Percentiles rank a stretch among this genome's conserved stretches.
Conservation (phyloP, 2,888 invertebrate genomes). For the Stenchaetothrips biformis region DNA sequence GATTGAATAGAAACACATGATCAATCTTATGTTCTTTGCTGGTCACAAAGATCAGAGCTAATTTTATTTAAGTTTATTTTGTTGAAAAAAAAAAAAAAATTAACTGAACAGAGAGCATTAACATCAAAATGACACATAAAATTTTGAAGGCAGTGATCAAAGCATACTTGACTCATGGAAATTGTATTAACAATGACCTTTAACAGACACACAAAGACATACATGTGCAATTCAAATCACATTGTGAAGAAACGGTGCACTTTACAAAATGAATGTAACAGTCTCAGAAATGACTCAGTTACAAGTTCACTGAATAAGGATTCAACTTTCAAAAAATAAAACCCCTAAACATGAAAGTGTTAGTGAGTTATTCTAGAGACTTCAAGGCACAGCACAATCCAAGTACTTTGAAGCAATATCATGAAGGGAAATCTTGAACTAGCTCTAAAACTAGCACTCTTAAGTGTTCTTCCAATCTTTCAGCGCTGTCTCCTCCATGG, state of each 20-base stretch:
- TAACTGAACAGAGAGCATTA: too few species aligned
- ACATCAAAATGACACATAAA: background rate
- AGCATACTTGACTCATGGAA: background rate
- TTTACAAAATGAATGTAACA: too few species aligned
- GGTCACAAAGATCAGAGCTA: too few species aligned
- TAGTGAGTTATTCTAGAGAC: background rate
- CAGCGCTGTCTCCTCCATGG: background rate
- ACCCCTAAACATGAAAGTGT: background rate
- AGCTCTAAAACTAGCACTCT: background rate
- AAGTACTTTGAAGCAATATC: background rate
- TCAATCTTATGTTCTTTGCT: too few species aligned
- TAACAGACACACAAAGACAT: background rate
- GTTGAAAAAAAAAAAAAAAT: too few species aligned
- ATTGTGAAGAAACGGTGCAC: background rate
- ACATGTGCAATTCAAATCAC: constrained; percentile 9
- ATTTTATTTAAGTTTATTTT: too few species aligned
- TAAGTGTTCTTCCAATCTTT: too few species aligned
- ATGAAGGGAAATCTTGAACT: background rate
- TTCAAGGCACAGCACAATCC: background rate
- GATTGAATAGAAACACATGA: too few species aligned
- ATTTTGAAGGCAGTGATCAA: background rate
- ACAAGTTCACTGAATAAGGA: background rate
- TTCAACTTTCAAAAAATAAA: background rate
- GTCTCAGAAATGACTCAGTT: background rate
- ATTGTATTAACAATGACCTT: background rate